phyloP scores from a whole-genome alignment of 2,113 vertebrate species.

The Chionomys nivalis region DNA sequence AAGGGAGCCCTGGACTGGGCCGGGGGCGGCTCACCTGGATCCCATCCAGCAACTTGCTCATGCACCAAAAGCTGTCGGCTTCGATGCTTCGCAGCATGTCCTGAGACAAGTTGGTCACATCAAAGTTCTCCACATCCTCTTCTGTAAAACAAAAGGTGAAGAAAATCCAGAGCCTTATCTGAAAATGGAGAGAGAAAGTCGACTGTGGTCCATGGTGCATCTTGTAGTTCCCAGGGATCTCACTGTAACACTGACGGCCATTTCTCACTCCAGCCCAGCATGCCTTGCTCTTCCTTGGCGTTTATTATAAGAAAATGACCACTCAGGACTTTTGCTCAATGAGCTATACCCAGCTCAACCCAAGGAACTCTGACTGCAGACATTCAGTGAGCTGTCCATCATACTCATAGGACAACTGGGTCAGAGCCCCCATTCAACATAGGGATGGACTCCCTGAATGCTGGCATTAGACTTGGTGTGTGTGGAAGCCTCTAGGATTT shows the following conservation, averaged over 20 bases:
- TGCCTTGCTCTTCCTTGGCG: neutral
- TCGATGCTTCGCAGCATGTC: slow-evolving; percentile 96
- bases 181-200: slow-evolving; percentile 48
- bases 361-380: slow-evolving; percentile 17
- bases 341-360: neutral
- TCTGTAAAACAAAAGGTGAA: slow-evolving; percentile 86
- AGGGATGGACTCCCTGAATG: neutral
- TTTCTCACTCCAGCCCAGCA: neutral
- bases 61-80: slow-evolving; percentile 99
- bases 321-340: neutral
- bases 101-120: slow-evolving; percentile 92
- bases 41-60: slow-evolving; percentile 98
- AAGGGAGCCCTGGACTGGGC: accelerated
- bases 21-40: slow-evolving; percentile 90
- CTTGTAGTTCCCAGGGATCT: neutral
- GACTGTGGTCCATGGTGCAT: neutral
- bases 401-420: neutral
- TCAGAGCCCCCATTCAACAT: neutral
- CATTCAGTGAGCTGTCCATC: neutral
- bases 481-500: neutral
- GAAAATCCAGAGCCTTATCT: slow-evolving; percentile 62
- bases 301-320: neutral
- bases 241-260: too few relatives aligned
- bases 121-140: slow-evolving; percentile 98
- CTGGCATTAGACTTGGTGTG: neutral